Evolutionary conservation across 2,888 invertebrate genomes (phyloP).

Genomic region (Drosophila melanocephala): DNA sequence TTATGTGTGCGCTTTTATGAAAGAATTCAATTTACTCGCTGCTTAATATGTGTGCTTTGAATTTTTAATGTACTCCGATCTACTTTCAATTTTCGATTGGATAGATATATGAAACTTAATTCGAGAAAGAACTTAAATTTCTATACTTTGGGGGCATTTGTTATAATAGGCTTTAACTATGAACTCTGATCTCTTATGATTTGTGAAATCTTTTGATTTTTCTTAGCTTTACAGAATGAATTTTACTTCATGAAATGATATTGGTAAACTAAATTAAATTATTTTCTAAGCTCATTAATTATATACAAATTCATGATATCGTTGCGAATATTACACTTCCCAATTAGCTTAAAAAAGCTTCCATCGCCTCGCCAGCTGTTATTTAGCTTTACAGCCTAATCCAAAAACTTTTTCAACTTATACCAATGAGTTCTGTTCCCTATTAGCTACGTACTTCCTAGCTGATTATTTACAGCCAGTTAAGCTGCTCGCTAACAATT

Average conservation of each 20-base stretch:
- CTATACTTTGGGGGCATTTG: slow-evolving; percentile 2
- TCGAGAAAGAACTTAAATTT: background rate
- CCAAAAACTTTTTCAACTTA: slow-evolving; percentile 17
- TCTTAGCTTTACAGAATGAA: slow-evolving; percentile 32
- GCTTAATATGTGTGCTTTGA: slow-evolving; percentile 73
- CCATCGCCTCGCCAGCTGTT: slow-evolving; percentile 36
- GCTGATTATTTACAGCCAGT: slow-evolving; percentile 19
- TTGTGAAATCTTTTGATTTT: slow-evolving; percentile 32
- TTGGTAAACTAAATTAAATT: slow-evolving; percentile 40
- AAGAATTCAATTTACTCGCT: slow-evolving; percentile 35
- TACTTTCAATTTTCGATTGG: slow-evolving; percentile 19
- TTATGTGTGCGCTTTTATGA: slow-evolving; percentile 72
- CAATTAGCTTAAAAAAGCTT: slow-evolving; percentile 35
- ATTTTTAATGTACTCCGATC: slow-evolving; percentile 45
- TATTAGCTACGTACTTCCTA: slow-evolving; percentile 23
- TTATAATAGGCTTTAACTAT: slow-evolving; percentile 18
- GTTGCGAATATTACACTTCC: slow-evolving; percentile 29
- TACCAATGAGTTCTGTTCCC: slow-evolving; percentile 22
- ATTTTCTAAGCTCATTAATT: slow-evolving; percentile 28
- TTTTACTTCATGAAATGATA: slow-evolving; percentile 11
- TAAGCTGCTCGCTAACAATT: slow-evolving; percentile 54
- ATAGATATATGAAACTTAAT: slow-evolving; percentile 8
- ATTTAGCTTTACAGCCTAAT: slow-evolving; percentile 25
- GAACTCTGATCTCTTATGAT: slow-evolving; percentile 13
- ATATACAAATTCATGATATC: slow-evolving; percentile 26